These are phyloP conservation scores for Gymnocheta viridis DNA, from an alignment of 2,888 invertebrate species.

Conservation along the genomic window DNA sequence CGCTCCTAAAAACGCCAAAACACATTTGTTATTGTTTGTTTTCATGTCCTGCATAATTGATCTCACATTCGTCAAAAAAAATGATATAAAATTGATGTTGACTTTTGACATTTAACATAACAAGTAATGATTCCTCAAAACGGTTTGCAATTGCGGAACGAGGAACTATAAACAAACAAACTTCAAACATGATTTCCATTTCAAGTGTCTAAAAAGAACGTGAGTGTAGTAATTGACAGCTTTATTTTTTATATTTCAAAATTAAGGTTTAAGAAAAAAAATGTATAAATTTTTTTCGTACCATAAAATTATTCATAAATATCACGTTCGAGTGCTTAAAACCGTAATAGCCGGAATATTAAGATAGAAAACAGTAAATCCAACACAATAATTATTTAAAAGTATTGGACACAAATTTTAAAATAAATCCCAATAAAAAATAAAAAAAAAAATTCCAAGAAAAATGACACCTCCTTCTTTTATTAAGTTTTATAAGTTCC, in stretches of 20 bases:
- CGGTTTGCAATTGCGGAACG: too few species aligned
- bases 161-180: too few species aligned
- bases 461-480: neutral
- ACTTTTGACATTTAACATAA: too few species aligned
- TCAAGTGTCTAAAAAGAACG: conserved; percentile 36
- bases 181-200: conserved; percentile 23
- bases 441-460: conserved; percentile 15
- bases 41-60: too few species aligned
- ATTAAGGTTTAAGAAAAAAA: neutral
- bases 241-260: neutral
- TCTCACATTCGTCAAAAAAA: too few species aligned
- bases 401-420: neutral
- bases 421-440: neutral
- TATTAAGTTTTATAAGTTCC: neutral
- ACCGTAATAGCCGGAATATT: conserved; percentile 30
- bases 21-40: too few species aligned
- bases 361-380: neutral
- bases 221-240: conserved; percentile 49
- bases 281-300: neutral
- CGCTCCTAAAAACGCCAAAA: too few species aligned
- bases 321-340: conserved; percentile 60
- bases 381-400: conserved; percentile 17
- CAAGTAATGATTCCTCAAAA: too few species aligned
- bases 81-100: too few species aligned
- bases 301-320: neutral